phyloP scores from a whole-genome alignment of 2,113 vertebrate species.

The Salvator merianae region DNA sequence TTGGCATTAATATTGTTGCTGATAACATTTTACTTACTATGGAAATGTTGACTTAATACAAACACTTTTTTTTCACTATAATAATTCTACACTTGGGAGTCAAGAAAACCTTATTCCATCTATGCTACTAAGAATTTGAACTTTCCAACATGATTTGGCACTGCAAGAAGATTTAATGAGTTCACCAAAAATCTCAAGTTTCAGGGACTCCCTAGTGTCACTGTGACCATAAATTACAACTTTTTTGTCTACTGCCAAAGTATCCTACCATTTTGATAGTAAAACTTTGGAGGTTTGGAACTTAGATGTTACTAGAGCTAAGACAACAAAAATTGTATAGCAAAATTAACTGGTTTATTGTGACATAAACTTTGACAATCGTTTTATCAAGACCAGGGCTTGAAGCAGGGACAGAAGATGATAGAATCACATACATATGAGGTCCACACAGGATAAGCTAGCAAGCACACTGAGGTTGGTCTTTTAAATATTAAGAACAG shows the following conservation, averaged over 20 bases:
- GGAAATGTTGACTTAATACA: neutral
- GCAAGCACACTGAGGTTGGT: no score
- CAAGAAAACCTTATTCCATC: neutral
- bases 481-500: neutral
- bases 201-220: neutral
- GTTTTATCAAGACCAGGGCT: neutral
- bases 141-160: neutral
- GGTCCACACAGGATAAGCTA: neutral
- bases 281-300: neutral
- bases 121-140: neutral
- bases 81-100: neutral
- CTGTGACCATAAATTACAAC: neutral
- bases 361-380: neutral
- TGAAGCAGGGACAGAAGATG: neutral
- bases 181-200: neutral
- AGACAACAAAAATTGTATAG: neutral
- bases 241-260: neutral
- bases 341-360: slow-evolving; percentile 10
- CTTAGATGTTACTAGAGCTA: neutral
- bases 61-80: neutral
- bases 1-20: neutral
- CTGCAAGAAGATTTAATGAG: neutral
- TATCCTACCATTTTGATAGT: neutral
- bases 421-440: neutral
- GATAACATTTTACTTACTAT: neutral